Evolutionary conservation across 2,113 vertebrate genomes (phyloP), one percentile per base, ranked within the genome.

Genomic region (Carassius gibelio): DNA sequence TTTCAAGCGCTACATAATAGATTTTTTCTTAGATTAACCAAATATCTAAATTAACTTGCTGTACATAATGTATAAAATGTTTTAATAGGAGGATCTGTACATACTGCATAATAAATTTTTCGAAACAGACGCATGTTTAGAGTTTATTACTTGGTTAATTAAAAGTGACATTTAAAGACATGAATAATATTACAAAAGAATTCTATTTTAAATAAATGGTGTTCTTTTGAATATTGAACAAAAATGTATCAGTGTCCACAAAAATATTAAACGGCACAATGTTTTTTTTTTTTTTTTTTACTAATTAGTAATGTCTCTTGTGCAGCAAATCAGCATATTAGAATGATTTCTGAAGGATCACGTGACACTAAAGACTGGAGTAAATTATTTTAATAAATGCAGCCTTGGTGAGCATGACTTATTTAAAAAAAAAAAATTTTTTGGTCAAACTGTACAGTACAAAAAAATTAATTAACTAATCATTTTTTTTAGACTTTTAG

Each of bases 31-130:
- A 81, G 26, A 74, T 85, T 88, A 85, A 86, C 75, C 90, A 88
- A 93, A 88, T 88, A 85, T 76, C 88, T 94, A 95, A 96, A 95
- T 96, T 95, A 96, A 96, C 93, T 75, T 76, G 64, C 79, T 97
- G 97, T 97, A 98, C 93, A 98, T 98, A 98, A 83, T 98, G 96
- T 98, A 97, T 92, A 97, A 96, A 96, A 89, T 92, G 89, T 96
- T 97, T 97, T 97, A 97, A 94, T 96, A 96, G 95, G 92, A 95
- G 93, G 88, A 94, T 94, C 91, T 97, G 96, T 97, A 97, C 95
- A 97, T 95, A 97, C 89, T 57, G 92, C 94, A 89, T 92, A 97
- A 96, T 97, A 97, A 97, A 97, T 90, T 86, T 91, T 94, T 94
- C 81, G 82, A 90, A 89, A 91, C 84, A 91, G 89, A 80, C 8